Percentiles rank a stretch among this genome's conserved stretches.
Conservation (phyloP, 2,888 invertebrate genomes). For the Lydus trimaculatus region DNA sequence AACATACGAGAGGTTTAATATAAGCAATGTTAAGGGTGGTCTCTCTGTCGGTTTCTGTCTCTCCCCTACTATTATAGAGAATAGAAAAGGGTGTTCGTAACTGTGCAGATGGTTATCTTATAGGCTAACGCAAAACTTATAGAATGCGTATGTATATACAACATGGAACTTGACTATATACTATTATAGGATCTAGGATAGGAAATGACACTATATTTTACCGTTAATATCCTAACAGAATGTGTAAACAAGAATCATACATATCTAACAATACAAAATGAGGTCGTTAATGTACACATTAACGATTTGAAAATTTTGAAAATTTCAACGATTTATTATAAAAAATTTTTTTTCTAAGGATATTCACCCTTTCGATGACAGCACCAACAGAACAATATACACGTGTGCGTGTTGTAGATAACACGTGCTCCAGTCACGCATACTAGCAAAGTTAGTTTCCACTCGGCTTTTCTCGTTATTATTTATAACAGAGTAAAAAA, state of each 20-base stretch:
- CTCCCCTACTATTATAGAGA: not conserved
- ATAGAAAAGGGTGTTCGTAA: conserved; percentile 35
- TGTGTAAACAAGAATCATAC: conserved; percentile 38
- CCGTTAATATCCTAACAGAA: conserved; percentile 47
- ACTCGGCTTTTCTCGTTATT: conserved; percentile 21
- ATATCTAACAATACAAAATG: conserved; percentile 8
- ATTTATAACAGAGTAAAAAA: conserved; percentile 19
- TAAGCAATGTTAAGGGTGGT: conserved; percentile 19
- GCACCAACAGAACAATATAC: not conserved
- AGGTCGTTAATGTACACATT: conserved; percentile 8
- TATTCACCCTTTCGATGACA: not conserved
- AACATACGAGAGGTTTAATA: conserved; percentile 18
- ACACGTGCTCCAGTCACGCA: conserved; percentile 41
- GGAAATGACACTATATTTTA: conserved; percentile 53
- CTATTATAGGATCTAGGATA: too few species aligned
- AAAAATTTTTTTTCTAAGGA: not conserved
- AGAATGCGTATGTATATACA: conserved; percentile 33
- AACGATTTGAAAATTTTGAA: not conserved
- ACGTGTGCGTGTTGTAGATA: conserved; percentile 40
- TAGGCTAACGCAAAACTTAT: not conserved
- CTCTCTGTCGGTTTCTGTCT: conserved; percentile 17
- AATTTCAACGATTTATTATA: not conserved
- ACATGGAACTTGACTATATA: conserved; percentile 30
- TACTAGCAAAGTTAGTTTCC: conserved; percentile 13
- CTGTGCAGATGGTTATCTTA: conserved; percentile 38